Conservation (phyloP, 2,113 vertebrate genomes). For the Calonectris borealis region DNA sequence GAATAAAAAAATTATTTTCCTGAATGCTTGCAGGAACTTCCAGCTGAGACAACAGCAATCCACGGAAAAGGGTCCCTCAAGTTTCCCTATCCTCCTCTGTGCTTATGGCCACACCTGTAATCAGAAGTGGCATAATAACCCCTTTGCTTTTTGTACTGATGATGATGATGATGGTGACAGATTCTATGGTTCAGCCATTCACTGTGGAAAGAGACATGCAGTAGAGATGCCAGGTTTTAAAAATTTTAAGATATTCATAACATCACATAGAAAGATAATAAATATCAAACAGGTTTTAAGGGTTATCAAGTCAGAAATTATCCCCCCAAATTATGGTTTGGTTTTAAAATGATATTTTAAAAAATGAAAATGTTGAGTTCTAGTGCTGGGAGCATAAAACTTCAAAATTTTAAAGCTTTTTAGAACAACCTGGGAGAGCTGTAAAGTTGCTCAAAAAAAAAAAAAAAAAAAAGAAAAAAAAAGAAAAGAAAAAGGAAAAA, state of each 20-base stretch:
- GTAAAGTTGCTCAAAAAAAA: background rate
- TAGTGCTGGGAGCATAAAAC: background rate
- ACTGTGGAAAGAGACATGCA: background rate
- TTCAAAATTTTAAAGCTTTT: background rate
- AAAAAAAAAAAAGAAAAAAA: background rate
- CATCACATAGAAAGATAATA: background rate
- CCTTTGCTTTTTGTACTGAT: background rate
- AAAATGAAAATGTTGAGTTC: background rate
- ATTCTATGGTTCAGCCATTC: background rate
- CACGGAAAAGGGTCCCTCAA: background rate
- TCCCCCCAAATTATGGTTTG: background rate
- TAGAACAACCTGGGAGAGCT: background rate
- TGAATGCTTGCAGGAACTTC: background rate
- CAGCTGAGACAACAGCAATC: background rate
- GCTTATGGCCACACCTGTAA: background rate
- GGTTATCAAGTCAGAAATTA: background rate
- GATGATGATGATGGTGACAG: background rate
- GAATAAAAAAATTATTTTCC: background rate
- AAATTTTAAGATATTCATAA: background rate
- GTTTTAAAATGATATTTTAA: background rate
- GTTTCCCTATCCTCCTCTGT: background rate
- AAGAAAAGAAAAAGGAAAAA: background rate
- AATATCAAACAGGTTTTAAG: background rate
- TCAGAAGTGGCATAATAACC: background rate
- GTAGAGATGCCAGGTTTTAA: background rate